Base-by-base conservation (phyloP, 2,888 invertebrate species). In the Onthophagus sagittarius region DNA sequence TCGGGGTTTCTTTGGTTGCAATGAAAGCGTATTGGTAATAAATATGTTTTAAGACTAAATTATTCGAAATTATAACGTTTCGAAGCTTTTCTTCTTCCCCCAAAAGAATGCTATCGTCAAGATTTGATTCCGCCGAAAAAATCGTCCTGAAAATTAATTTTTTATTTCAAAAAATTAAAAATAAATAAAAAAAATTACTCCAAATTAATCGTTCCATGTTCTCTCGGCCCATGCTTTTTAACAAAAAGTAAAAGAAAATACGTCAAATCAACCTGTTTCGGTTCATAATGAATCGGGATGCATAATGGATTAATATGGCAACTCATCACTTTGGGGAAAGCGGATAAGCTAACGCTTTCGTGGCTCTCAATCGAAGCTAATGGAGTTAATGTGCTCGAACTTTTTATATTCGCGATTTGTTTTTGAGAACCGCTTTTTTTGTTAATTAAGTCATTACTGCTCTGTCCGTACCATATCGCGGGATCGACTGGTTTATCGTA, bases 11-110 rank as follows among this genome's bases (percentile, higher is more conserved):
- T 2, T 78, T 81, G 70, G 86, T 86, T 76, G 86, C 86, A 73
- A 88, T 83, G 0, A 84, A 86, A 0, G 89, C 87, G 79, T 90
- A 90, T 71, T 82, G 82, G 69, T 86, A 82, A 79, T 90, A 90
- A 77, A 89, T 86, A 71, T 83, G 80, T 75, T 85, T 86, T 72
- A 90, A 87, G 73, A 84, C 84, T 63, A 82, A 84, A 3, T 89
- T 73, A 53, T 75, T 67, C 3, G 62, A 71, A 1, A 67, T 71
- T n/a, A 75, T 81, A 14, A 88, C 82, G 78, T 88, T 87, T 5
- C 83, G 82, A 53, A 88, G 79, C 15, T 87, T 86, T 69, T 76
- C 83, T 75, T 87, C 85, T 82, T 89, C 90, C 77, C 86, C 75
- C 23, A 9, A 11, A 9, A 53, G 11, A 53, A 53, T 53, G 11